Percentiles rank a stretch among this genome's conserved stretches.
Evolutionary conservation across 2,888 invertebrate species (phyloP).

Genomic region (Neria commutata): DNA sequence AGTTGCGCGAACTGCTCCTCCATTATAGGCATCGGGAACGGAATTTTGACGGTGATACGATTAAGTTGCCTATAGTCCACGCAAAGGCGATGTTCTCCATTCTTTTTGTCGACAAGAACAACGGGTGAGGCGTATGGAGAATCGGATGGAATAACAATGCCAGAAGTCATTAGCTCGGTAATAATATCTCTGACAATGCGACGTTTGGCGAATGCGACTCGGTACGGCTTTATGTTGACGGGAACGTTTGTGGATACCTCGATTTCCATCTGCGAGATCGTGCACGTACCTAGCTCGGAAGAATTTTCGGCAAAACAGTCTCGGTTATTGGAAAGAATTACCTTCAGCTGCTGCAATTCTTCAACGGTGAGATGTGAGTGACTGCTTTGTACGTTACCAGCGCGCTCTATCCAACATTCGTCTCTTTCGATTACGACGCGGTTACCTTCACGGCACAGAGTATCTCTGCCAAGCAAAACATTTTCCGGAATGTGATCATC

Average conservation of each 20-base stretch:
- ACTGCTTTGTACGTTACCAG: background rate
- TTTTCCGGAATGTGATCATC: constrained; percentile 13
- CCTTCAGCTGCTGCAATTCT: background rate
- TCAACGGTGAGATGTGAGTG: background rate
- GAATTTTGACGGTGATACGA: background rate
- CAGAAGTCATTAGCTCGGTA: background rate
- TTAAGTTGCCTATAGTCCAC: background rate
- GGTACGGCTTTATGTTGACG: constrained; percentile 7
- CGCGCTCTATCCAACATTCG: background rate
- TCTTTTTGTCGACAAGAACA: constrained; percentile 9
- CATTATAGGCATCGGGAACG: background rate
- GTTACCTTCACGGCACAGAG: background rate
- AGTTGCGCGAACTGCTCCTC: constrained; percentile 20
- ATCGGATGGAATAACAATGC: background rate
- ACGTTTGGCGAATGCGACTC: constrained; percentile 16
- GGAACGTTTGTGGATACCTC: background rate
- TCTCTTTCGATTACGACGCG: background rate
- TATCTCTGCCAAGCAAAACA: constrained; percentile 13
- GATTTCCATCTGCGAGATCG: background rate
- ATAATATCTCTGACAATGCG: background rate
- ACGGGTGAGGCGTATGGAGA: background rate
- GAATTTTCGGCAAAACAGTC: background rate
- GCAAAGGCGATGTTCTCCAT: background rate
- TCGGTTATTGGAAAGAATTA: background rate
- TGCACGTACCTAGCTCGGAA: constrained; percentile 11